Conservation (phyloP, 2,113 vertebrate species). For the Natator depressus region DNA sequence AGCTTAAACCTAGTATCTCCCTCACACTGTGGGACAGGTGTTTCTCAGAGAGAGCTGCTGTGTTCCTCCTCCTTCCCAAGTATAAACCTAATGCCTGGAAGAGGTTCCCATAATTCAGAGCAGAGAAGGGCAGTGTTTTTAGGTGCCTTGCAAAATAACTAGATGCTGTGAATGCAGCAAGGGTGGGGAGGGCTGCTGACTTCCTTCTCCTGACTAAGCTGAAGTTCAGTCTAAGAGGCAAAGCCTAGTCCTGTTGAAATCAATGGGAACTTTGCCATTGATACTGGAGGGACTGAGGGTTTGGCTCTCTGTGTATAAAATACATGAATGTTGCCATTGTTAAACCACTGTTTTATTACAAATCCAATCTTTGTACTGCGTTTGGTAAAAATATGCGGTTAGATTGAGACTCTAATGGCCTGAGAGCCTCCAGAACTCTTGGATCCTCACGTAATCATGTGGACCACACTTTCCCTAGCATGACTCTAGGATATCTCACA, state of each 20-base stretch:
- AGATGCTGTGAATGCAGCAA: not conserved
- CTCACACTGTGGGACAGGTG: rapidly evolving
- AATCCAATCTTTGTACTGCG: not conserved
- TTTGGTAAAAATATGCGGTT: not conserved
- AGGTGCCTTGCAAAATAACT: not conserved
- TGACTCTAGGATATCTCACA: not conserved
- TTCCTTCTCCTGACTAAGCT: not conserved
- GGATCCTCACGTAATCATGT: not conserved
- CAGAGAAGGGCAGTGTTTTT: not conserved
- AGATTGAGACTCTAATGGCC: not conserved
- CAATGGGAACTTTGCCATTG: not conserved
- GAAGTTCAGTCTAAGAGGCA: not conserved
- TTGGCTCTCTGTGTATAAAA: not conserved
- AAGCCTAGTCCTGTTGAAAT: rapidly evolving
- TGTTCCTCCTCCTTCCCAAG: not conserved
- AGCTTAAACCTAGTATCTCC: not conserved
- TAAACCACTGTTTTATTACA: not conserved
- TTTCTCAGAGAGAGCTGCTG: rapidly evolving
- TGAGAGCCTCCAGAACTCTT: not conserved
- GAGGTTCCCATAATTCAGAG: not conserved
- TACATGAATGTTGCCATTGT: not conserved
- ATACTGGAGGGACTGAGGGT: not conserved
- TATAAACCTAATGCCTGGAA: not conserved
- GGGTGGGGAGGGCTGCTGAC: not conserved
- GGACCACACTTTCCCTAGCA: not conserved